These are phyloP conservation scores for Mareca strepera DNA, from an alignment of 2,797 vertebrate species.

Conservation along the genomic window DNA sequence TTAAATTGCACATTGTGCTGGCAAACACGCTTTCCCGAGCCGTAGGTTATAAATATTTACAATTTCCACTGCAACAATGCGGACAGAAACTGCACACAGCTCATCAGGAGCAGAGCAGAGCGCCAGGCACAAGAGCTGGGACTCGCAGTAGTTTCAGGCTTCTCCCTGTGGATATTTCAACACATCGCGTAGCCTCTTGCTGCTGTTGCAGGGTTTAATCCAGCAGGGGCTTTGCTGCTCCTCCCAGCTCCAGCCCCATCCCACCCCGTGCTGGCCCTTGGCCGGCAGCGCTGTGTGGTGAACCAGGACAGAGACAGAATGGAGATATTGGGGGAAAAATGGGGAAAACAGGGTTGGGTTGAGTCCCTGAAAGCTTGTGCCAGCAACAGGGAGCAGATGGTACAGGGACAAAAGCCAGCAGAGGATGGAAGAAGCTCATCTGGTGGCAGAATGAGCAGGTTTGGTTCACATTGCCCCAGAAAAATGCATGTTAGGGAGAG, in stretches of 20 bases:
- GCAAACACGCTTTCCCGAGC: constrained; percentile 22
- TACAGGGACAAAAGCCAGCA: neutral
- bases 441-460: neutral
- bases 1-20: neutral
- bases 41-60: constrained; percentile 63
- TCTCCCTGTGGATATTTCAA: rapidly evolving
- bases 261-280: neutral
- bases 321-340: neutral
- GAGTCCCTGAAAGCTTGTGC: neutral
- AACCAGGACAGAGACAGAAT: neutral
- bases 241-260: neutral
- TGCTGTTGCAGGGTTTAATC: neutral
- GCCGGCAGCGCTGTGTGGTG: rapidly evolving
- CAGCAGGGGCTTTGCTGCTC: neutral
- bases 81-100: neutral
- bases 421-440: neutral
- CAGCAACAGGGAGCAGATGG: neutral
- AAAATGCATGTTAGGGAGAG: rapidly evolving
- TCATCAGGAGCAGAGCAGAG: neutral
- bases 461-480: rapidly evolving
- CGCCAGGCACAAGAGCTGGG: neutral
- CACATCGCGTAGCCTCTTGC: neutral
- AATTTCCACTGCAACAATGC: neutral
- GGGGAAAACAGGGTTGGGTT: neutral
- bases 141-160: neutral